A percentile compares a stretch with the other conserved stretches of the same genome.
Conservation (phyloP, 2,888 invertebrate genomes). For the Drosophila conformis region DNA sequence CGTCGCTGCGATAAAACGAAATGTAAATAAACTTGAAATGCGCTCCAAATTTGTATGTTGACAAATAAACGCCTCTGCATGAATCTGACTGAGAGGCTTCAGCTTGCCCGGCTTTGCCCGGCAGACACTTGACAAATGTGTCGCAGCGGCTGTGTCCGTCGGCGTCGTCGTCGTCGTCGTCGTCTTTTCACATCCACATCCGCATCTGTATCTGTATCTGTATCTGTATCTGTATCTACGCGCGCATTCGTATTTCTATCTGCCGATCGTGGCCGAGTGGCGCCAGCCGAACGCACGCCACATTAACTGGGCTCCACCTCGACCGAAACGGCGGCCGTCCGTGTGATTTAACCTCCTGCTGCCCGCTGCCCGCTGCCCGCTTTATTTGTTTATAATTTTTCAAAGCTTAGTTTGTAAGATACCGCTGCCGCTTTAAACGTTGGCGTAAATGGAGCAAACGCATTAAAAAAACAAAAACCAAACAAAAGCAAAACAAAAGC, state of each 20-base stretch:
- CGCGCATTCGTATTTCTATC: constrained; percentile 30
- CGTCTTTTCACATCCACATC: constrained; percentile 15
- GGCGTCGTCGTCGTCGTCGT: constrained; percentile 6
- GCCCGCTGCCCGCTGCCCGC: constrained; percentile 18
- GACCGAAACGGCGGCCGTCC: constrained; percentile 46
- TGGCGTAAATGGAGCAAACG: constrained; percentile 74
- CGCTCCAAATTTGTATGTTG: constrained; percentile 72
- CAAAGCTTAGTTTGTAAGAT: constrained; percentile 66
- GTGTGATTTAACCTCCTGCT: constrained; percentile 54
- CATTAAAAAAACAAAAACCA: constrained; percentile 53
- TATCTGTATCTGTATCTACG: constrained; percentile 30
- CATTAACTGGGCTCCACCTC: constrained; percentile 62
- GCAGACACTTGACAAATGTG: constrained; percentile 74
- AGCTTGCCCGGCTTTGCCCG: background rate
- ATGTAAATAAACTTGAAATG: constrained; percentile 75
- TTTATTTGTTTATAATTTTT: constrained; percentile 79
- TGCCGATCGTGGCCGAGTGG: constrained; percentile 55
- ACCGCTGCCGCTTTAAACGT: constrained; percentile 39
- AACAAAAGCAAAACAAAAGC: constrained; percentile 19
- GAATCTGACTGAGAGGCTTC: constrained; percentile 2
- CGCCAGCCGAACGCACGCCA: constrained; percentile 75
- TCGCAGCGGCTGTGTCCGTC: constrained; percentile 13
- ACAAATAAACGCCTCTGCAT: constrained; percentile 79
- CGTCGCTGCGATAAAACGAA: constrained; percentile 59
- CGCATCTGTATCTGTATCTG: constrained; percentile 31